phyloP scores from a whole-genome alignment of 2,888 invertebrate species.

The Caenorhabditis sinica region DNA sequence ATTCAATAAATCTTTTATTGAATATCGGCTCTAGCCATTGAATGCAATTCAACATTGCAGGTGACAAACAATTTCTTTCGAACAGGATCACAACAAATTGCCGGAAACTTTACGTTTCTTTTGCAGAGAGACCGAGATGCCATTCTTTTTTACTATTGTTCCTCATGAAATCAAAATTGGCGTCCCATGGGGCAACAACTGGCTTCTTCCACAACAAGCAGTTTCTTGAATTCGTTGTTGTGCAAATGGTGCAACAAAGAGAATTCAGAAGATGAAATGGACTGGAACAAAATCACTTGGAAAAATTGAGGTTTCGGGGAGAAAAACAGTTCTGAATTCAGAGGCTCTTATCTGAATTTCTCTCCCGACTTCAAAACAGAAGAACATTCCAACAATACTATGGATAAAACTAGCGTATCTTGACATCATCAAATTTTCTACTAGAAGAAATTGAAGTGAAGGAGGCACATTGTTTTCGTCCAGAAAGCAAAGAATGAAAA shows the following conservation, averaged over 20 bases:
- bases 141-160: conserved; percentile 36
- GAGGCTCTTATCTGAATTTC: no score
- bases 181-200: conserved; percentile 34
- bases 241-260: neutral
- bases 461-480: conserved; percentile 34
- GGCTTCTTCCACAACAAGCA: neutral
- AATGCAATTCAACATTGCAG: conserved; percentile 1
- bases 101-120: conserved; percentile 16
- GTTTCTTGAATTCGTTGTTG: conserved; percentile 11
- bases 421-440: neutral
- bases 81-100: neutral
- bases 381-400: neutral
- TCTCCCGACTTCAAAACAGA: neutral
- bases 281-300: neutral
- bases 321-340: no score
- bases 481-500: conserved; percentile 6
- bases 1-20: neutral
- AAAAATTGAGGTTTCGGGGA: no score
- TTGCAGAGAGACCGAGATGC: neutral
- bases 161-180: conserved; percentile 49
- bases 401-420: neutral
- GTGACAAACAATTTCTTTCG: neutral
- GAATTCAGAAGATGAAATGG: neutral
- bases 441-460: neutral
- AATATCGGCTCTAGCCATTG: neutral